A percentile compares a stretch with the other conserved stretches of the same genome.
phyloP scores from a whole-genome alignment of 2,797 vertebrate species.

The Corythornis leucogaster region DNA sequence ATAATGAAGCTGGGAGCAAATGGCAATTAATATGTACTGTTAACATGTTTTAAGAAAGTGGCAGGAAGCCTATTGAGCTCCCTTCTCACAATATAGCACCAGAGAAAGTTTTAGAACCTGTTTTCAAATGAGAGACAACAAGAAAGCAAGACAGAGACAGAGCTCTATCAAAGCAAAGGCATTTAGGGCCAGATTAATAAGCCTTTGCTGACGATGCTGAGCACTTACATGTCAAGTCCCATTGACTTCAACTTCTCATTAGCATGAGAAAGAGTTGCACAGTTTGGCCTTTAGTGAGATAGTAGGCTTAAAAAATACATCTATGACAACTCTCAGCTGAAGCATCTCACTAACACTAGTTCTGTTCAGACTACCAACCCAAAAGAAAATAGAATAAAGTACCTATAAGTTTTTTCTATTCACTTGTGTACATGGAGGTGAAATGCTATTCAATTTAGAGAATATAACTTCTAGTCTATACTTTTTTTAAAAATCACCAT shows the following conservation, averaged over 20 bases:
- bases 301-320: conserved; percentile 18
- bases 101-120: not conserved
- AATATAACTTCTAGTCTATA: not conserved
- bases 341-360: not conserved
- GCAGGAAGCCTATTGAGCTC: not conserved
- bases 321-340: conserved; percentile 11
- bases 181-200: conserved; percentile 37
- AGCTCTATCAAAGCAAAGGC: conserved; percentile 5
- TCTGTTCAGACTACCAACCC: not conserved
- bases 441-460: not conserved
- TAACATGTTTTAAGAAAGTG: conserved; percentile 17
- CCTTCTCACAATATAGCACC: not conserved
- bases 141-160: not conserved
- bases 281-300: not conserved
- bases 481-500: not conserved
- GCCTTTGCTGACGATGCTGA: not conserved
- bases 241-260: conserved; percentile 31
- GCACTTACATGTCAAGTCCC: not conserved
- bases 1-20: not conserved
- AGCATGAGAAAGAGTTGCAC: conserved; percentile 31
- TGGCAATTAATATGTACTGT: not conserved
- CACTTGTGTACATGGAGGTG: not conserved
- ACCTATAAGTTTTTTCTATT: not conserved
- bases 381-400: not conserved
- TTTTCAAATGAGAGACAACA: not conserved